Base-by-base conservation (phyloP, 2,888 invertebrate species). In the Callyntrura guangdongensis region DNA sequence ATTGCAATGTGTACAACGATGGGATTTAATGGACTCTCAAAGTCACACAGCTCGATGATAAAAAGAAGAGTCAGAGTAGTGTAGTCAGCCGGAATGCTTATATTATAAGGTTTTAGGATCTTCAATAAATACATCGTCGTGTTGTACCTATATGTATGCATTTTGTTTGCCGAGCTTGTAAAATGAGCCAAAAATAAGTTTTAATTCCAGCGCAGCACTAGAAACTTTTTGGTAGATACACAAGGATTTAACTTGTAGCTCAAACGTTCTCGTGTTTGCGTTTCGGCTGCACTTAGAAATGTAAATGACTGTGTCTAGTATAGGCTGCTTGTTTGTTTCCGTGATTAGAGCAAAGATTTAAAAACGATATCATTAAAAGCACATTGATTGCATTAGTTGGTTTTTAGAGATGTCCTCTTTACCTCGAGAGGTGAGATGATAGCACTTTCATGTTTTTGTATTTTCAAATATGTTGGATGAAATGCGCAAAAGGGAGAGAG, bases 11-110 rank as follows among this genome's bases (percentile, higher is more conserved):
- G 89, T 72, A 61, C 45, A 89, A 49, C 49, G 84, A 79, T 89
- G 89, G 89, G 89, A 89, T 84, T 56, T 74, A 89, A 84, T 79
- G 79, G 82, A 89, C 89, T 89, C 67, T 45, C 77, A 85, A 79
- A 89, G 89, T 89, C 89, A 89, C 84, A 84, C 85, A 89, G 56
- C 45, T 20, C 53, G 87, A 69, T 77, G 77, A 84, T 64, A 49
- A 83, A 83, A 74, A 36, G 36, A 77, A 89, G 84, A 47, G 77
- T 77, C 36, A 4, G 36, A 2, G 36, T 36, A 74, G 77, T 12
- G n/a, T n/a, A 17, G 56, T 3, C 12, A 59, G 69, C 72, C 61
- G 47, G 79, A 64, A 61, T 2, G 6, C 36, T 36, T 36, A n/a
- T n/a, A n/a, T 36, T 36, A 36, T 25, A 86, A 77, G 64, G 22